Base-by-base conservation (phyloP, 2,888 invertebrate genomes). In the Acleris sparsana region DNA sequence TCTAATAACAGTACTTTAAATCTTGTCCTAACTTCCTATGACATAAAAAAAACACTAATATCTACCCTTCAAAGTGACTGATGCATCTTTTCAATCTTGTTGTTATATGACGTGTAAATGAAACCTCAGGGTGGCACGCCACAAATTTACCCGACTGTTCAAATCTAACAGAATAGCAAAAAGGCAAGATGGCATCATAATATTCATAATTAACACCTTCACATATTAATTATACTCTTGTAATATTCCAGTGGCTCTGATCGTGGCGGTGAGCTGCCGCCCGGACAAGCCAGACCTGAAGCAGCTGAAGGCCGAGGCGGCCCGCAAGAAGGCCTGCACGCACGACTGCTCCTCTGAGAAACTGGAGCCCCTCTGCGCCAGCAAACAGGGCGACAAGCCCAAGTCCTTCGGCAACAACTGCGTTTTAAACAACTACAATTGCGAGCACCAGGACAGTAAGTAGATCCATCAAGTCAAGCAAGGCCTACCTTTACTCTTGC, bases 391-490 rank as follows among this genome's bases (percentile, higher is more conserved):
- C 1, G 93, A 87, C 71, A 90, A 94, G 67, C 76, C 94, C 79
- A 82, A 93, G 77, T 94, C 94, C 1, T 95, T 95, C 72, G 95
- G 94, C 70, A 94, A 86, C 77, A 93, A 93, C 70, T 95, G 95
- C 78, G 94, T 94, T 53, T 84, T 95, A 84, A 92, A 93, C 69
- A 94, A 94, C 73, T 93, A 94, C 80, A 95, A 95, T 75, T 95
- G 95, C 83, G 95, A 95, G 76, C 89, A 94, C 75, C 93, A 93
- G 75, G 93, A 94, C 55, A 93, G 95, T 95, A 82, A 93, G 94
- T 89, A 68, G 22, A 48, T 18, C 39, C 53, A 0, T 18, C 9
- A 25, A n/a, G 0, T 22, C 48, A 17, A 59, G 3, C 39, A 16
- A 43, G 16, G 44, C n/a, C n/a, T 44, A 16, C 18, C 48, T 49